phyloP scores from a whole-genome alignment of 2,888 invertebrate species.

The Melieria omissa region DNA sequence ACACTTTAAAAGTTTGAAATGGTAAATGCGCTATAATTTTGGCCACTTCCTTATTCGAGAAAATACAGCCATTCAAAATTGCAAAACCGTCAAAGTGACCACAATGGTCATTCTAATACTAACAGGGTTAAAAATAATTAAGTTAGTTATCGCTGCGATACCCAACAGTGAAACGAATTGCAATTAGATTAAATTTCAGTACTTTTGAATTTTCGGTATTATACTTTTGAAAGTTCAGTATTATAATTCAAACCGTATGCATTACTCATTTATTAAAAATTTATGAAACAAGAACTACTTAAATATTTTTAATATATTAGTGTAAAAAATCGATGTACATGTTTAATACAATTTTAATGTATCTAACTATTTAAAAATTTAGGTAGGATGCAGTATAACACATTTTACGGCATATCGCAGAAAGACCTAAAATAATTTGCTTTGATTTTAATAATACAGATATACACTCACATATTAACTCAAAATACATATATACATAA shows the following conservation, averaged over 20 bases:
- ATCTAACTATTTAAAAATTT: conserved; percentile 23
- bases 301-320: conserved; percentile 18
- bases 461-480: not conserved
- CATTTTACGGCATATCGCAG: conserved; percentile 26
- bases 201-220: not conserved
- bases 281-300: conserved; percentile 1
- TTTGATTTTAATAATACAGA: conserved; percentile 25
- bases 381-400: conserved; percentile 29
- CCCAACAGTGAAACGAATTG: no score
- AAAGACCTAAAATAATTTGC: conserved; percentile 29
- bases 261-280: conserved; percentile 1
- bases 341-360: conserved; percentile 18
- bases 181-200: no score
- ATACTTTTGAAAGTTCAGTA: not conserved
- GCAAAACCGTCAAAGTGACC: no score
- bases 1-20: no score
- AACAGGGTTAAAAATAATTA: no score
- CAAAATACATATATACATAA: not conserved
- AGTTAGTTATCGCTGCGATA: no score
- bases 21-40: no score
- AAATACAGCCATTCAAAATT: no score
- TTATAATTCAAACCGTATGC: conserved; percentile 1
- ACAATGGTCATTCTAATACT: no score
- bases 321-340: conserved; percentile 35
- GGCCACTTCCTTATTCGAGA: no score